Conservation (phyloP, 1,140 invertebrate species). For the Microvelia longipes region DNA sequence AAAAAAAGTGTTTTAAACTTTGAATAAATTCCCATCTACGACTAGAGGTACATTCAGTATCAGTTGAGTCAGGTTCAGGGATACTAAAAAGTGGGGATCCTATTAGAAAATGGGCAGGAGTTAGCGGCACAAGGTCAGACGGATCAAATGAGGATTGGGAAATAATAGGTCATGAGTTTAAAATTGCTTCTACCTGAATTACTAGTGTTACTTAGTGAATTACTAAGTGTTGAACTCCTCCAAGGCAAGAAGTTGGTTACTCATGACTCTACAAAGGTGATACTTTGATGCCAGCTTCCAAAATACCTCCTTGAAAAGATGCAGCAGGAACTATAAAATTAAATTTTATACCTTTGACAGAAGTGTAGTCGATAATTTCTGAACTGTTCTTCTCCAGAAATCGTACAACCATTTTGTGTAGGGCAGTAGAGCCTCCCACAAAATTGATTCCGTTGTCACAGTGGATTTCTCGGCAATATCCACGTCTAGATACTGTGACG, state of each 20-base stretch:
- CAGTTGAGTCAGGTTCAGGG: neutral
- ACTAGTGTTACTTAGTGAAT: too few relatives aligned
- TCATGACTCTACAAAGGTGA: constrained; percentile 21
- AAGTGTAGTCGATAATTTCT: neutral
- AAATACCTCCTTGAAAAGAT: constrained; percentile 11
- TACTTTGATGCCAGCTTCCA: constrained; percentile 22
- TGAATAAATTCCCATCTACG: neutral
- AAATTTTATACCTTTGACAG: neutral
- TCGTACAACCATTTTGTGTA: neutral
- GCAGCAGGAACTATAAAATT: neutral
- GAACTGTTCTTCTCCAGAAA: neutral
- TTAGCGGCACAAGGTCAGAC: neutral
- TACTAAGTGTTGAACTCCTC: constrained; percentile 24
- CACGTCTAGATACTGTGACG: neutral
- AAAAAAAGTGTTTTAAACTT: neutral
- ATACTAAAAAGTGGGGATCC: neutral
- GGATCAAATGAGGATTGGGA: neutral
- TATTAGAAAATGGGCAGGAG: neutral
- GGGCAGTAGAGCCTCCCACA: neutral
- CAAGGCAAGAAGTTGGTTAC: constrained; percentile 23
- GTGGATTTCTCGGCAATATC: neutral
- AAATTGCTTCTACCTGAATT: neutral
- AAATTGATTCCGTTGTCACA: neutral
- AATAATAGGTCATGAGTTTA: neutral
- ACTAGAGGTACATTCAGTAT: neutral